A percentile compares a stretch with the other conserved stretches of the same genome.
Evolutionary conservation across 2,113 vertebrate genomes (phyloP).

Genomic region (Scomber colias): DNA sequence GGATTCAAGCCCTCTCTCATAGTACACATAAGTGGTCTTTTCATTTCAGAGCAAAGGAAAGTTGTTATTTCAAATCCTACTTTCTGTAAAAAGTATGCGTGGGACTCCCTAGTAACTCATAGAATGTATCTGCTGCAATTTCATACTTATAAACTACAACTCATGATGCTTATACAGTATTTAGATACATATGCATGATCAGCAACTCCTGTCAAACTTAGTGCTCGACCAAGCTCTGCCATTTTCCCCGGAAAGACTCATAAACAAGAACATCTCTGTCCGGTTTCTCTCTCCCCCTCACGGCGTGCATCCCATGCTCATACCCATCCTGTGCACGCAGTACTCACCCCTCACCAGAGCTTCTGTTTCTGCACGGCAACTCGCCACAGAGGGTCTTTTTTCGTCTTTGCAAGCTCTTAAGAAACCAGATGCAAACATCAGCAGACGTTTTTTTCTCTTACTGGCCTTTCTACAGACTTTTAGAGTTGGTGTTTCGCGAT

Average conservation of each 20-base stretch:
- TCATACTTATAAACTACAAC: neutral
- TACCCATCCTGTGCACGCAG: neutral
- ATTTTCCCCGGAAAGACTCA: constrained; percentile 29
- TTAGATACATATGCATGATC: neutral
- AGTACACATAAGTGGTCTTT: constrained; percentile 52
- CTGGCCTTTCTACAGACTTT: neutral
- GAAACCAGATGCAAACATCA: constrained; percentile 8
- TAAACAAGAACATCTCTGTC: neutral
- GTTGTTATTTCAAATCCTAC: neutral
- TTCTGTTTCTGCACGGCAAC: constrained; percentile 5
- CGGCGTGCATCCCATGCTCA: constrained; percentile 14
- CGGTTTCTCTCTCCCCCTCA: constrained; percentile 7
- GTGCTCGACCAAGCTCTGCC: neutral
- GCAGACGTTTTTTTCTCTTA: too few species aligned
- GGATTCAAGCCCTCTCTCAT: constrained; percentile 34
- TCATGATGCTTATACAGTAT: neutral
- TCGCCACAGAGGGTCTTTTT: neutral
- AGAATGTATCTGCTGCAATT: neutral
- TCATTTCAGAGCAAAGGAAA: constrained; percentile 24
- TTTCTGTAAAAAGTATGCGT: too few species aligned
- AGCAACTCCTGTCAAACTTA: constrained; percentile 4
- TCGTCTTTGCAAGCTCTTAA: neutral
- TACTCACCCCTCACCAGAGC: neutral
- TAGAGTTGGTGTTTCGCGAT: constrained; percentile 16
- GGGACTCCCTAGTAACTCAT: too few species aligned